These are phyloP conservation scores for Antheraea pernyi DNA, from an alignment of 1,140 invertebrate species.

Conservation along the genomic window DNA sequence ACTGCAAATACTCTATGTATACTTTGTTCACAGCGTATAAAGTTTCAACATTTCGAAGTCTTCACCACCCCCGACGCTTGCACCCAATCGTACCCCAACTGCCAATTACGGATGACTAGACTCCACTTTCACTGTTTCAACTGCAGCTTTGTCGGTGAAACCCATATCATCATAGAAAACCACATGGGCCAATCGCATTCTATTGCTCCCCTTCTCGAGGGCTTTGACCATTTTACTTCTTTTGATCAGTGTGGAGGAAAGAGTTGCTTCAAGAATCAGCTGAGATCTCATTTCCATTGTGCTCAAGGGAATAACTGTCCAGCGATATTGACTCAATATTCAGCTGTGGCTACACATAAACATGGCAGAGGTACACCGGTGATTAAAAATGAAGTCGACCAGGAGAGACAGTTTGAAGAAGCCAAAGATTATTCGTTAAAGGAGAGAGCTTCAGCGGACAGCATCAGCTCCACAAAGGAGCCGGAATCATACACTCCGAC, in stretches of 20 bases:
- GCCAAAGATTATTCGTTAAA: slow-evolving; percentile 77
- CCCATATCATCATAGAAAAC: slow-evolving; percentile 65
- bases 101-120: slow-evolving; percentile 57
- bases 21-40: slow-evolving; percentile 64
- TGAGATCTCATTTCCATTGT: slow-evolving; percentile 74
- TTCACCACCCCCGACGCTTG: slow-evolving; percentile 68
- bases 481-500: slow-evolving; percentile 59
- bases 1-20: not conserved
- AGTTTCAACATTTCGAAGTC: slow-evolving; percentile 76
- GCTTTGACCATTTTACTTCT: slow-evolving; percentile 69
- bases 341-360: slow-evolving; percentile 70
- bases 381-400: slow-evolving; percentile 61
- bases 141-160: slow-evolving; percentile 67
- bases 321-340: slow-evolving; percentile 73
- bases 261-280: slow-evolving; percentile 70
- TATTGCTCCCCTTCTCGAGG: slow-evolving; percentile 61
- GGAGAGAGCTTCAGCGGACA: slow-evolving; percentile 65
- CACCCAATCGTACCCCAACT: slow-evolving; percentile 59
- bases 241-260: slow-evolving; percentile 74
- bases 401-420: slow-evolving; percentile 69
- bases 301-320: slow-evolving; percentile 71
- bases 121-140: slow-evolving; percentile 70
- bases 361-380: slow-evolving; percentile 68
- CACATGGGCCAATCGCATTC: slow-evolving; percentile 73
- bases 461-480: slow-evolving; percentile 57